These are phyloP conservation scores for Parapristionchus giblindavisi DNA, from an alignment of 2,888 invertebrate genomes.

Conservation along the genomic window DNA sequence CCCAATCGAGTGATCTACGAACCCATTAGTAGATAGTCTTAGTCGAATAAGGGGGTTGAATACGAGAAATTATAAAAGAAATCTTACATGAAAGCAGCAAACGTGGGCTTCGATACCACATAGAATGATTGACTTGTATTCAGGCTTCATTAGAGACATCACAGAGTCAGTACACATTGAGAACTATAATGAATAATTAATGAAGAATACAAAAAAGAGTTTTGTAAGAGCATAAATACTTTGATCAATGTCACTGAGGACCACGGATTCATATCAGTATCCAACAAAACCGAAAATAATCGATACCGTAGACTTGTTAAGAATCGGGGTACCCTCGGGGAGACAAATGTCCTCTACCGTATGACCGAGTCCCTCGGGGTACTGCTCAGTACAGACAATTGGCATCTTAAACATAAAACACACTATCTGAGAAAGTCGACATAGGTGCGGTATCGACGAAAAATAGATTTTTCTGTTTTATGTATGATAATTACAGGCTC, in stretches of 20 bases:
- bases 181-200: slow-evolving; percentile 69
- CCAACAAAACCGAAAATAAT: no score
- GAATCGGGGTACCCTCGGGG: slow-evolving; percentile 55
- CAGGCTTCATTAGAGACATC: slow-evolving; percentile 68
- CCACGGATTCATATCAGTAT: no score
- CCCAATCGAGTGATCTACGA: no score
- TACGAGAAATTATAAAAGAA: background rate
- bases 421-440: no score
- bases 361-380: slow-evolving; percentile 75
- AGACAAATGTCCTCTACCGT: slow-evolving; percentile 74
- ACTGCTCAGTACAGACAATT: slow-evolving; percentile 75
- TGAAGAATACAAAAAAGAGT: no score
- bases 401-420: slow-evolving; percentile 31
- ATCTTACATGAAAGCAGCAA: slow-evolving; percentile 73
- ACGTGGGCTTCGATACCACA: slow-evolving; percentile 76
- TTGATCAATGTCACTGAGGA: no score
- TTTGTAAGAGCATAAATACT: no score
- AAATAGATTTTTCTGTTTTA: no score
- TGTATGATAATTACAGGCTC: no score
- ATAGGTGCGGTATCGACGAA: no score
- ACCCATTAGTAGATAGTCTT: no score
- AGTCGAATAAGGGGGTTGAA: no score
- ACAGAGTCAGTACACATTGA: slow-evolving; percentile 75
- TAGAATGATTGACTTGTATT: slow-evolving; percentile 70
- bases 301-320: slow-evolving; percentile 62